These are phyloP conservation scores for Albula goreensis DNA, from an alignment of 2,113 vertebrate species.

Conservation along the genomic window DNA sequence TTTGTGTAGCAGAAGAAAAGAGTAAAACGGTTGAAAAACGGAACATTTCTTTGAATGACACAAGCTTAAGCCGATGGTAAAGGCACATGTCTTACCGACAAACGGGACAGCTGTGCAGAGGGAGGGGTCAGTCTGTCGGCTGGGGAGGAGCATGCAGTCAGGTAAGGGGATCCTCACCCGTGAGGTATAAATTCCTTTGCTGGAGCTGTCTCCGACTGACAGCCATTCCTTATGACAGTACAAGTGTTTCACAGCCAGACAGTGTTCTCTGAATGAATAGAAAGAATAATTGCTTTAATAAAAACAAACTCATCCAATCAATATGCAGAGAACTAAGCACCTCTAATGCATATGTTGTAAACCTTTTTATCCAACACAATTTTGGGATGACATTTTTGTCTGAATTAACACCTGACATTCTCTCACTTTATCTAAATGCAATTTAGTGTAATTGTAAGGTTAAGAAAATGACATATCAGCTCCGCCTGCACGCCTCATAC, in stretches of 20 bases:
- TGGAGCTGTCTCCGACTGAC: slow-evolving; percentile 72
- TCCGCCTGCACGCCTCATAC: too few relatives aligned
- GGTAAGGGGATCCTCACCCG: slow-evolving; percentile 68
- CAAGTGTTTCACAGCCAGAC: slow-evolving; percentile 89
- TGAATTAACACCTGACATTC: too few relatives aligned
- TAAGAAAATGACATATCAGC: too few relatives aligned
- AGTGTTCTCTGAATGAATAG: slow-evolving; percentile 85
- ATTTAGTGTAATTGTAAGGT: too few relatives aligned
- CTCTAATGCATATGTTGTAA: neutral
- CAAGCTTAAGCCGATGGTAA: neutral
- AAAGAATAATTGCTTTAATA: neutral
- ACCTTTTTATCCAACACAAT: neutral
- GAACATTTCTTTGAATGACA: too few relatives aligned
- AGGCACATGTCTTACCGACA: slow-evolving; percentile 74
- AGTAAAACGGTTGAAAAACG: too few relatives aligned
- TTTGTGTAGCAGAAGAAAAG: too few relatives aligned
- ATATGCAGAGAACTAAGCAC: neutral
- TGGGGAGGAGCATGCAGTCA: slow-evolving; percentile 84
- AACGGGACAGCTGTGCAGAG: slow-evolving; percentile 82
- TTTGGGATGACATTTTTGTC: too few relatives aligned
- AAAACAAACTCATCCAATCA: neutral
- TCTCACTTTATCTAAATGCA: too few relatives aligned
- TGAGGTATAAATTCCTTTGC: slow-evolving; percentile 66
- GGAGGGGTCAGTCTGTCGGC: slow-evolving; percentile 70
- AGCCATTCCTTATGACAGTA: slow-evolving; percentile 93